phyloP scores from a whole-genome alignment of 2,888 invertebrate genomes.

The Ephialtes manifestator region DNA sequence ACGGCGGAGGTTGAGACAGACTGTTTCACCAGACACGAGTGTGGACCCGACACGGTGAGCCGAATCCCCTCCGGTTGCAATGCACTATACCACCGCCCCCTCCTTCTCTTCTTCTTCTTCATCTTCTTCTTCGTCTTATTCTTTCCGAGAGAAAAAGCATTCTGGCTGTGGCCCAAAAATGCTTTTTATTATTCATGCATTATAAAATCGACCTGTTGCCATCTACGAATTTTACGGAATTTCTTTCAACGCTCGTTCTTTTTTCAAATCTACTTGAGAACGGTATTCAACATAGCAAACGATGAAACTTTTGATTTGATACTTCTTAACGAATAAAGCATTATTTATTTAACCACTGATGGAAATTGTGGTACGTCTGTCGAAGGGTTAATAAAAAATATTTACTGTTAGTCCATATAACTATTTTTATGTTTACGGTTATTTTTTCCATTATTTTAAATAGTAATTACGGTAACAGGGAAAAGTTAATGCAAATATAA shows the following conservation, averaged over 20 bases:
- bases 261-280: background rate
- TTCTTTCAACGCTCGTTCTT: background rate
- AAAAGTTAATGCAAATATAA: no score
- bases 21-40: slow-evolving; percentile 27
- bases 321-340: background rate
- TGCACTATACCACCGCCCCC: background rate
- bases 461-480: no score
- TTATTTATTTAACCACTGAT: background rate
- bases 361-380: no score
- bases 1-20: slow-evolving; percentile 35
- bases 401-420: no score
- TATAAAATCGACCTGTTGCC: slow-evolving; percentile 62
- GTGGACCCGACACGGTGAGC: slow-evolving; percentile 60
- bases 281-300: background rate
- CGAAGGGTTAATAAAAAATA: no score
- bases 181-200: slow-evolving; percentile 48
- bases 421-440: no score
- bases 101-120: slow-evolving; percentile 6
- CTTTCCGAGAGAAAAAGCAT: slow-evolving; percentile 38
- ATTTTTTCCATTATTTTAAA: no score
- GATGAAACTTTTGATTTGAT: no score
- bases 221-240: slow-evolving; percentile 10
- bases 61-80: slow-evolving; percentile 30
- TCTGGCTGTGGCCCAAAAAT: slow-evolving; percentile 58
- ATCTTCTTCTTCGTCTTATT: slow-evolving; percentile 29